Evolutionary conservation across 35 echinoderm and acorn worm species (phyloP), one percentile per base, ranked within the genome.

Genomic region (Acanthaster planci): DNA sequence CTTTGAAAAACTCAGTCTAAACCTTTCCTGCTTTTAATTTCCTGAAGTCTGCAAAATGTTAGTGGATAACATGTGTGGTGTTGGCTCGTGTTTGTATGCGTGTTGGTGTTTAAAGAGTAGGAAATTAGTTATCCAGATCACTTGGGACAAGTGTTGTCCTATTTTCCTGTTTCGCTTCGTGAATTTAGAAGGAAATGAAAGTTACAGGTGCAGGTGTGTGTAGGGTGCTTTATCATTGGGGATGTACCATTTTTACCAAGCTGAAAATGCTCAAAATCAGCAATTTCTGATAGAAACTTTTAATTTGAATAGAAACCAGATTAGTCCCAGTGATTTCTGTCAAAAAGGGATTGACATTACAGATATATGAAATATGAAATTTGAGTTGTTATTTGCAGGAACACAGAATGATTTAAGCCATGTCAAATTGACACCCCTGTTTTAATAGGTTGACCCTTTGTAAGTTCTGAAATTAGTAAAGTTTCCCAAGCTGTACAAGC

Each of bases 91-190:
- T 47, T 47, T 72, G 64, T 72, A 31, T 72, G 23, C 34, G 64
- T 72, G 64, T 72, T 26, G 22, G 64, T 72, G 64, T 72, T 72
- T 72, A 72, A 72, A 72, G 64, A 72, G 64, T 31, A 72, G 64
- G 64, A 72, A 72, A 72, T 72, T 72, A 72, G 64, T 72, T 36
- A 72, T 72, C 64, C 64, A 72, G 64, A 72, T 72, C 64, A 72
- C 64, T 72, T 31, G 64, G 64, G 64, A 72, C 64, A 8, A 72
- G 64, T 72, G 64, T 72, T 72, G 64, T 72, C 30, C 64, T 35
- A 72, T 72, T 34, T 72, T 72, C 64, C 64, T 72, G 64, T 72
- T 72, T 72, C 30, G 34, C 64, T 72, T 30, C 18, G 14, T 72
- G 64, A 72, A 72, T 26, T 26, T 72, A 72, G 64, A 29, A 72